phyloP scores from a whole-genome alignment of 2,113 vertebrate species.

The Jacana jacana region DNA sequence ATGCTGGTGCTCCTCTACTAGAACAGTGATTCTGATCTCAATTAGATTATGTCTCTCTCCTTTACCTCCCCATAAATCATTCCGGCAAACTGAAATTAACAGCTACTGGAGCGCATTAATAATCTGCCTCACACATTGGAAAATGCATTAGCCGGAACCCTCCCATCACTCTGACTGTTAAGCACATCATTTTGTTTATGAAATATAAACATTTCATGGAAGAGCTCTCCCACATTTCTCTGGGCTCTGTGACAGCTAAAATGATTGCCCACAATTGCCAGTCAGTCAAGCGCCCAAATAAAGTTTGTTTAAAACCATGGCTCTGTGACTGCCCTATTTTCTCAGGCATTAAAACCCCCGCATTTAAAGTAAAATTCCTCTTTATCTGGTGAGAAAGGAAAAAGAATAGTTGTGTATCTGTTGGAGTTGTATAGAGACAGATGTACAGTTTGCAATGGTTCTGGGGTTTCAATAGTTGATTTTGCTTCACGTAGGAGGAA shows the following conservation, averaged over 20 bases:
- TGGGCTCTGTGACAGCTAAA: constrained; percentile 84
- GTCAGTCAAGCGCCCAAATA: constrained; percentile 85
- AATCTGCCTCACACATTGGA: constrained; percentile 93
- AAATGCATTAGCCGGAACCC: constrained; percentile 91
- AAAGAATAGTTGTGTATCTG: neutral
- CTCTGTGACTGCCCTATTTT: constrained; percentile 80
- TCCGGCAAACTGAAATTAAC: constrained; percentile 99
- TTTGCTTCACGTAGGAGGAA: neutral
- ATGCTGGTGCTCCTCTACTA: constrained; percentile 83
- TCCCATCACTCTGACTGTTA: constrained; percentile 87
- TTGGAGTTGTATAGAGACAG: fast-evolving
- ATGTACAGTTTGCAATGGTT: neutral
- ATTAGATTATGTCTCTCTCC: constrained; percentile 97
- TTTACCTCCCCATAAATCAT: constrained; percentile 98
- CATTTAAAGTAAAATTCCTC: constrained; percentile 64
- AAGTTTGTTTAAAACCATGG: constrained; percentile 83
- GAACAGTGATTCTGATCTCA: constrained; percentile 98
- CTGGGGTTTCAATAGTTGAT: neutral
- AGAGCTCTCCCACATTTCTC: constrained; percentile 84
- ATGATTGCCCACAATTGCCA: constrained; percentile 86
- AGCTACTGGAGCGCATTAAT: constrained; percentile 99
- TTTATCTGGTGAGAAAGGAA: constrained; percentile 22
- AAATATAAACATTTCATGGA: constrained; percentile 94
- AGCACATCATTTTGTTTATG: constrained; percentile 97
- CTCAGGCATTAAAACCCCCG: constrained; percentile 73